Conservation (phyloP, 1,140 invertebrate genomes). For the Bombyx mandarina region DNA sequence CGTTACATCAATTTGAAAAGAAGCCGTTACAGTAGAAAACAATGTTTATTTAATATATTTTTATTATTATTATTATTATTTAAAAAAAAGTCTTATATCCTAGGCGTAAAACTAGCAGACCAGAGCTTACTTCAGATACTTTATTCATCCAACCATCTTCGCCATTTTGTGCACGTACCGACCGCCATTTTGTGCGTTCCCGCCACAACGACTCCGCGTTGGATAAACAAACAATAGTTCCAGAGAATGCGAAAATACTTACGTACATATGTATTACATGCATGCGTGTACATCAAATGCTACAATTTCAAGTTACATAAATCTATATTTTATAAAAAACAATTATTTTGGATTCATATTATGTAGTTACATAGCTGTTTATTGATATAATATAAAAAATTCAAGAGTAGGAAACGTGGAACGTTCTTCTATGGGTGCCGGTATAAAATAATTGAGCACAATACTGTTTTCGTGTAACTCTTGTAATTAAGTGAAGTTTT, state of each 20-base stretch:
- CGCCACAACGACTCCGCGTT: slow-evolving; percentile 14
- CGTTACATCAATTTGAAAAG: slow-evolving; percentile 55
- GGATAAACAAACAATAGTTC: slow-evolving; percentile 18
- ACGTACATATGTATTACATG: slow-evolving; percentile 42
- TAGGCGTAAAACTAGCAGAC: slow-evolving; percentile 61
- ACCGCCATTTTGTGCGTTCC: background rate
- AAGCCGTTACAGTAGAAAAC: slow-evolving; percentile 65
- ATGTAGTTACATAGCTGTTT: too few species aligned
- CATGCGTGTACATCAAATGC: slow-evolving; percentile 23
- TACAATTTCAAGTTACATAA: too few species aligned
- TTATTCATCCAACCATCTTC: slow-evolving; percentile 34
- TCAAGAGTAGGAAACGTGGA: too few species aligned
- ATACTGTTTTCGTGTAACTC: slow-evolving; percentile 11
- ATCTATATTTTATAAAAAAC: too few species aligned
- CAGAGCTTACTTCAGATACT: slow-evolving; percentile 40
- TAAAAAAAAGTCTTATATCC: slow-evolving; percentile 34
- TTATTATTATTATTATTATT: slow-evolving; percentile 16
- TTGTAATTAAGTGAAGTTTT: too few species aligned
- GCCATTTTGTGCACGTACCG: background rate
- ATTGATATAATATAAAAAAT: too few species aligned
- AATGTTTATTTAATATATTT: slow-evolving; percentile 39
- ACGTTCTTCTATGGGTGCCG: background rate
- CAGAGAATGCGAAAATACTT: slow-evolving; percentile 30
- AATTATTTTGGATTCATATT: too few species aligned
- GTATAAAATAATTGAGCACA: slow-evolving; percentile 24